Base-by-base conservation (phyloP, 2,888 invertebrate genomes). In the Trichopria drosophilae region DNA sequence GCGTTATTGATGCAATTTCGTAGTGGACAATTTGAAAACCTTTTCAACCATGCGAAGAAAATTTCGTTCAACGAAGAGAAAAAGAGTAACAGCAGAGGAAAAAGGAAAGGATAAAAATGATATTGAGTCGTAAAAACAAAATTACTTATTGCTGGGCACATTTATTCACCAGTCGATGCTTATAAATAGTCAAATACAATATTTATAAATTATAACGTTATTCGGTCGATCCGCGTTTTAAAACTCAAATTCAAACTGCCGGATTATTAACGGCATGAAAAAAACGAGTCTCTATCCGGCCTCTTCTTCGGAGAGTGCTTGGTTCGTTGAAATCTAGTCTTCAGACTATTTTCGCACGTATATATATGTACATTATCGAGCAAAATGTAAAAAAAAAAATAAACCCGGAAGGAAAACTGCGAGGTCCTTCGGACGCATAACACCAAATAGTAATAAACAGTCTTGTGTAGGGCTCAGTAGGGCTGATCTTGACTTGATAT, bases 361-460 rank as follows among this genome's bases (percentile, higher is more conserved):
- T 24, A 24, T 24, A 9, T 24, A 61, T 55, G 41, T 58, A 54
- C 52, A 54, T 52, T 44, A 57, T 59, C 61, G 55, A 60, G 53
- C 57, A 53, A 50, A 37, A n/a, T n/a, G n/a, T 34, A 41, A 57
- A 34, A 60, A 41, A 47, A 58, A 62, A 22, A 57, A 57, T 58
- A 53, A 59, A 58, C 48, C 18, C 44, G 44, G 36, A 55, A 42
- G 40, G 59, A 57, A 52, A 58, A 55, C 48, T 58, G 44, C 46
- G 49, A 54, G 56, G 53, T 60, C 58, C 57, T 44, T 62, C 65
- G 44, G 56, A 50, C 61, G 59, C 58, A 58, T 61, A 64, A 68
- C 62, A 65, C 63, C 61, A 65, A 51, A 71, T 67, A 64, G 59
- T 65, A 63, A 64, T 66, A 66, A 68, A 71, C 72, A 71, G 72